A percentile compares a stretch with the other conserved stretches of the same genome.
phyloP scores from a whole-genome alignment of 2,797 vertebrate species.

The Prunella strophiata region DNA sequence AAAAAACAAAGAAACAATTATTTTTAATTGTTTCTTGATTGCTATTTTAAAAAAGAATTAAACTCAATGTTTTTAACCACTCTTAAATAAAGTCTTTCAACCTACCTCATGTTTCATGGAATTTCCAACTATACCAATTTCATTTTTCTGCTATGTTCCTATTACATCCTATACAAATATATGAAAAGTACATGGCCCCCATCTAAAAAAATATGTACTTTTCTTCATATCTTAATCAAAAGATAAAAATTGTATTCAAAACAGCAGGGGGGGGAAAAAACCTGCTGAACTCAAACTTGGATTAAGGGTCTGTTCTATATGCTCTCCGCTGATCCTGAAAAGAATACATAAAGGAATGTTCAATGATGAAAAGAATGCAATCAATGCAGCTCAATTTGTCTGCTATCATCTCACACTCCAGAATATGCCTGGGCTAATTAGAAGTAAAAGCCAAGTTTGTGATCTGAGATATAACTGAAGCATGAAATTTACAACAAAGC shows the following conservation, averaged over 20 bases:
- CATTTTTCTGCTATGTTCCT: background rate
- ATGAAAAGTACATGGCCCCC: background rate
- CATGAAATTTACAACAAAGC: constrained; percentile 60
- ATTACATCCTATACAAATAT: background rate
- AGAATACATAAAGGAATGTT: constrained; percentile 39
- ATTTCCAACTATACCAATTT: background rate
- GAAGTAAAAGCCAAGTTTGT: constrained; percentile 60
- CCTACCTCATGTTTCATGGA: background rate
- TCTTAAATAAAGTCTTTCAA: background rate
- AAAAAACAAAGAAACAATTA: background rate
- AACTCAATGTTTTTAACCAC: background rate
- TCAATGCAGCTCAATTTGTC: constrained; percentile 60
- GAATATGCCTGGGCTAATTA: constrained; percentile 69
- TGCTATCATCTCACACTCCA: constrained; percentile 45
- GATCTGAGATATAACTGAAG: constrained; percentile 56
- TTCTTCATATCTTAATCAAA: constrained; percentile 32
- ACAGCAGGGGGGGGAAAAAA: background rate
- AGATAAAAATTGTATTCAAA: constrained; percentile 7
- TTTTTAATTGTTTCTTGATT: background rate
- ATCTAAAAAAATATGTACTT: background rate
- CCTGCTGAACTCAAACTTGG: constrained; percentile 22
- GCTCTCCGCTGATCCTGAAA: constrained; percentile 42
- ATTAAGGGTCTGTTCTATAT: background rate
- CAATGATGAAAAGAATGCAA: constrained; percentile 59
- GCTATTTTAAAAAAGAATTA: background rate